Evolutionary conservation across 2,797 vertebrate species (phyloP), one percentile per base, ranked within the genome.

Genomic region (Pelobates cultripes): DNA sequence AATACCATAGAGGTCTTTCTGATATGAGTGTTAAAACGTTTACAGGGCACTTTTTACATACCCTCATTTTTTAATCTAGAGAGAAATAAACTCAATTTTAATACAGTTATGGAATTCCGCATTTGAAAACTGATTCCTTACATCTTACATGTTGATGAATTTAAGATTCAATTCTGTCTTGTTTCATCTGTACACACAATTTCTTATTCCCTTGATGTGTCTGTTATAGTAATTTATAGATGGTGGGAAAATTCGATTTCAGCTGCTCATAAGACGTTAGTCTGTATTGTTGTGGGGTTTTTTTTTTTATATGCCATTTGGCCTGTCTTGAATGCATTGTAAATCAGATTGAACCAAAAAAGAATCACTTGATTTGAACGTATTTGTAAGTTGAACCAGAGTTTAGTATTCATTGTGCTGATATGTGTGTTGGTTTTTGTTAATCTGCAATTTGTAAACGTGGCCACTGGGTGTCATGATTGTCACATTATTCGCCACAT

Each of bases 21-120:
- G 82, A 86, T 40, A 74, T 86, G 76, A 85, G 84, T 87, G 89
- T 86, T 85, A 85, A 88, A 88, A 85, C 76, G 78, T 88, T 61
- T 80, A 74, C 78, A 74, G 82, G 87, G 87, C 72, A 88, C 83
- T 61, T 92, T 91, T 82, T 89, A 60, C 81, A 85, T 86, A 72
- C 51, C 84, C 87, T 84, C 75, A 87, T 88, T 86, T 82, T 90
- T 88, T 89, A 81, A 86, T 89, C 75, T 89, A 86, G 85, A 55
- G 17, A 66, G 17, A 88, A 91, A 79, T 85, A 86, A 89, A 75
- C 78, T 84, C 83, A 85, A 86, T 89, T 93, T 92, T 90, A 91
- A 84, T 90, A 89, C 85, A 85, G 89, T 90, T 85, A 80, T 82
- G n/a, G 79, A 82, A 70, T 89, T 88, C 80, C 89, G 87, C 86